Evolutionary conservation across 2,113 vertebrate genomes (phyloP), one percentile per base, ranked within the genome.

Genomic region (Pyxicephalus adspersus): DNA sequence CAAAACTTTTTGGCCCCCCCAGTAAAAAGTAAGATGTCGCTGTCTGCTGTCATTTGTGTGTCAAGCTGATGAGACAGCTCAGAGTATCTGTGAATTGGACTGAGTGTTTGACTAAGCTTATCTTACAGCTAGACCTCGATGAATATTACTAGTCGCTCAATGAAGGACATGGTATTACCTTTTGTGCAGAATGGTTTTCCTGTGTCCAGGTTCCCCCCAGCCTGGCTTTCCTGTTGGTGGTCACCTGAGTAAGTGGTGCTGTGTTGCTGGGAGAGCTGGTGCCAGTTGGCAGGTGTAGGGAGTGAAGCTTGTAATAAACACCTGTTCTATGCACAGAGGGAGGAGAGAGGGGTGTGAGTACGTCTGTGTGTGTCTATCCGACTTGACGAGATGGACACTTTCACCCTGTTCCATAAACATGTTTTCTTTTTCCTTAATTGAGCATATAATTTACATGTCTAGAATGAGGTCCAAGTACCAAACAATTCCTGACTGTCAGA

Each of bases 281-380:
- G 57, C 73, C 58, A 38, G 73, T 63, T 76, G 29, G 22, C 73
- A 45, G 55, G 57, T 76, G 57, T 63, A 61, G 52, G 57, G 25
- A 26, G 57, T 76, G 73, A 50, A 45, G n/a, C 57, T 18, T 60
- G 73, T 61, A 61, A 76, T 76, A 76, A 76, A 76, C 73, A 50
- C 73, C 31, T 76, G 57, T 60, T 25, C 73, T 63, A 38, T 60
- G 57, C 6, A 26, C 26, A 20, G 72, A 60, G 72, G 72, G 73
- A 50, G 58, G 73, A 51, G 58, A 45, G 73, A 64, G 73, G 73
- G 73, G 31, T 76, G 73, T 76, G 70, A 57, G 29, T 34, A 57
- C 70, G 22, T 1, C 38, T 13, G 38, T 22, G 11, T 52, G 52
- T 68, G 65, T 73, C 23, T 73, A 34, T 54, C 52, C 52, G 3